Evolutionary conservation across 2,888 invertebrate species (phyloP).

Genomic region (Gasteruption jaculator): DNA sequence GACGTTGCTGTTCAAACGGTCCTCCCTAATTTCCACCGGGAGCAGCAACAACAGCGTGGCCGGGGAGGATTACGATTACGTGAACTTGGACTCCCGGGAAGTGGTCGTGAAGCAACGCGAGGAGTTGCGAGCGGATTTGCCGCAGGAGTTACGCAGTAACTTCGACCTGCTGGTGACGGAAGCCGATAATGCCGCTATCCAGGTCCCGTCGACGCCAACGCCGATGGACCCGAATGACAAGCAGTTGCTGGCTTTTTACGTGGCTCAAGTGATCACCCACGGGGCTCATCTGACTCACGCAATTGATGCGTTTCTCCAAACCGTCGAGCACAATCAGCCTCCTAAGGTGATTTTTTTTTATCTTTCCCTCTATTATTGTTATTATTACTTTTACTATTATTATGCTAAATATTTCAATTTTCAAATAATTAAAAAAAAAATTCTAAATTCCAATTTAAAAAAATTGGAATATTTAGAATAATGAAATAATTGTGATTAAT

Average conservation of each 20-base stretch:
- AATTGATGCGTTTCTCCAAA: slow-evolving; percentile 87
- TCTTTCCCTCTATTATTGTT: slow-evolving; percentile 4
- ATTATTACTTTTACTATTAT: background rate
- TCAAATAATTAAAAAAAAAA: background rate
- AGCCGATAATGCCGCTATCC: slow-evolving; percentile 62
- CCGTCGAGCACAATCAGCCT: slow-evolving; percentile 89
- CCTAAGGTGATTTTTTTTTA: slow-evolving; percentile 63
- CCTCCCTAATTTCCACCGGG: slow-evolving; percentile 46
- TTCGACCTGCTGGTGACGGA: slow-evolving; percentile 73
- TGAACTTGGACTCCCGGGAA: slow-evolving; percentile 75
- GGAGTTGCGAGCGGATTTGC: slow-evolving; percentile 68
- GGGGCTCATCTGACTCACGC: slow-evolving; percentile 81
- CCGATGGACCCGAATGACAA: slow-evolving; percentile 72
- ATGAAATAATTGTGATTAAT: no score
- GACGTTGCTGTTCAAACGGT: slow-evolving; percentile 70
- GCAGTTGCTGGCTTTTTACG: slow-evolving; percentile 82
- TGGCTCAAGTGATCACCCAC: slow-evolving; percentile 80
- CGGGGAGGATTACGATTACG: slow-evolving; percentile 88
- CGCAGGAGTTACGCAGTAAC: slow-evolving; percentile 69
- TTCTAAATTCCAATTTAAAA: background rate
- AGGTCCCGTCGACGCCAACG: slow-evolving; percentile 48
- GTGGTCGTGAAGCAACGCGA: slow-evolving; percentile 68
- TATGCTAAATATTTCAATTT: background rate
- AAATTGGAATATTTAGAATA: background rate
- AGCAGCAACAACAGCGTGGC: slow-evolving; percentile 57